Percentiles rank a stretch among this genome's conserved stretches.
Conservation (phyloP, 92 coral and sea anemone species). For the Phenganax subtilis region DNA sequence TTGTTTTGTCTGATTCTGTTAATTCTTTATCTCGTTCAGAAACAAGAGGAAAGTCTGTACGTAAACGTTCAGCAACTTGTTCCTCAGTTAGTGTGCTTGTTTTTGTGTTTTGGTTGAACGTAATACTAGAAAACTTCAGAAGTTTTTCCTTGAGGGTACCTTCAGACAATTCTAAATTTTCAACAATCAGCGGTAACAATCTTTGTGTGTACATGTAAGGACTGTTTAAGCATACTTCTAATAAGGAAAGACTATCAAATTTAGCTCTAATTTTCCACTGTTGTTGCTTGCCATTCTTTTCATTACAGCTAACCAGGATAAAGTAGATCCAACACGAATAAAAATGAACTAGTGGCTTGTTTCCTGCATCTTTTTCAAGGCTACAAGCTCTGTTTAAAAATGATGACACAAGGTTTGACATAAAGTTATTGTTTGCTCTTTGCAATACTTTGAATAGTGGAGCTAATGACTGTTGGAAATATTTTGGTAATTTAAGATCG, state of each 20-base stretch:
- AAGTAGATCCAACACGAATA: slow-evolving; percentile 42
- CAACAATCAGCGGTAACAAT: slow-evolving; percentile 49
- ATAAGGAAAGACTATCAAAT: slow-evolving; percentile 45
- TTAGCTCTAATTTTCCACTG: slow-evolving; percentile 31
- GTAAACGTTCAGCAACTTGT: neutral
- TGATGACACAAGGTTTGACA: slow-evolving; percentile 43
- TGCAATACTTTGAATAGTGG: slow-evolving; percentile 66
- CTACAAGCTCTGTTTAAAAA: slow-evolving; percentile 38
- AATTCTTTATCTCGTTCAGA: neutral
- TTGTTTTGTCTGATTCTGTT: neutral
- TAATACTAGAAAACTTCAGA: neutral
- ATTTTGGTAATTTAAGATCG: slow-evolving; percentile 42
- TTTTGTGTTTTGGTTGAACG: neutral
- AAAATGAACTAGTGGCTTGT: neutral
- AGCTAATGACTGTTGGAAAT: slow-evolving; percentile 53
- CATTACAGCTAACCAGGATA: slow-evolving; percentile 32
- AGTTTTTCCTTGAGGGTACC: slow-evolving; percentile 41
- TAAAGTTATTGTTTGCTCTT: slow-evolving; percentile 59
- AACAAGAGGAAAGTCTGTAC: neutral
- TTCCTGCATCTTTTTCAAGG: neutral
- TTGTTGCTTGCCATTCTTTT: neutral
- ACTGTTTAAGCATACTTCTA: slow-evolving; percentile 54
- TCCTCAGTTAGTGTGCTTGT: neutral
- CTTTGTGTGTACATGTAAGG: slow-evolving; percentile 34
- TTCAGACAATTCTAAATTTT: slow-evolving; percentile 46